A percentile compares a stretch with the other conserved stretches of the same genome.
These are phyloP conservation scores for Onthophagus taurus DNA, from an alignment of 1,140 invertebrate species.

Conservation along the genomic window DNA sequence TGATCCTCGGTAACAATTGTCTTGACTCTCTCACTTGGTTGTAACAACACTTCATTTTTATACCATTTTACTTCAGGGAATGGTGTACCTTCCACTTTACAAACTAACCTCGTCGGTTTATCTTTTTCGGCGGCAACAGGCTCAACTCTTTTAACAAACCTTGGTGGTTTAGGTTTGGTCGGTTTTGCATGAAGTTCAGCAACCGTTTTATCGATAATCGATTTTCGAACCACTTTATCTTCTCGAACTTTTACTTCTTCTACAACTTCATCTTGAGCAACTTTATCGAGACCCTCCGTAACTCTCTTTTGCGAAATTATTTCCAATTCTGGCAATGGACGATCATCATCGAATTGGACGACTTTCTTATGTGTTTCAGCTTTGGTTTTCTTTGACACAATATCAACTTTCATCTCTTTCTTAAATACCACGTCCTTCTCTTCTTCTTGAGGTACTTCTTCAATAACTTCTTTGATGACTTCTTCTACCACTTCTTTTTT, in stretches of 20 bases:
- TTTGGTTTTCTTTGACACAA: slow-evolving; percentile 41
- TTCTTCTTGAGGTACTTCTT: slow-evolving; percentile 33
- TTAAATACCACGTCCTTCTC: slow-evolving; percentile 35
- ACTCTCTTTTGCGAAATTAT: slow-evolving; percentile 36
- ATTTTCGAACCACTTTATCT: slow-evolving; percentile 34
- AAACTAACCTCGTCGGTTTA: slow-evolving; percentile 52
- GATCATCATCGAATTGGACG: slow-evolving; percentile 38
- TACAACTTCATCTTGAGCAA: slow-evolving; percentile 40
- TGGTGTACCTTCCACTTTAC: slow-evolving; percentile 58
- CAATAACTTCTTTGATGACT: slow-evolving; percentile 30
- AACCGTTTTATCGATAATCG: slow-evolving; percentile 41
- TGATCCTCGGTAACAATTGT: slow-evolving; percentile 50
- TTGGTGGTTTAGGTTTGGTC: slow-evolving; percentile 49
- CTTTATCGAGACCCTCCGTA: slow-evolving; percentile 39
- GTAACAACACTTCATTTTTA: slow-evolving; percentile 59
- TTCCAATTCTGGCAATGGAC: slow-evolving; percentile 46
- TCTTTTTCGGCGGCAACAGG: slow-evolving; percentile 53
- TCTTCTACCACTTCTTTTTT: slow-evolving; percentile 27
- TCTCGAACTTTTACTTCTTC: slow-evolving; percentile 37
- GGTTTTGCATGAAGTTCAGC: slow-evolving; percentile 41
- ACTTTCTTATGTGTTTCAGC: slow-evolving; percentile 35
- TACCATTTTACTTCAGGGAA: slow-evolving; percentile 67
- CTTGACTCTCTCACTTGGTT: slow-evolving; percentile 50
- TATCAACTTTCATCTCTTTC: slow-evolving; percentile 42
- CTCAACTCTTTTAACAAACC: slow-evolving; percentile 59